Conservation (phyloP, 1,140 invertebrate species). For the Plutomurus gul region DNA sequence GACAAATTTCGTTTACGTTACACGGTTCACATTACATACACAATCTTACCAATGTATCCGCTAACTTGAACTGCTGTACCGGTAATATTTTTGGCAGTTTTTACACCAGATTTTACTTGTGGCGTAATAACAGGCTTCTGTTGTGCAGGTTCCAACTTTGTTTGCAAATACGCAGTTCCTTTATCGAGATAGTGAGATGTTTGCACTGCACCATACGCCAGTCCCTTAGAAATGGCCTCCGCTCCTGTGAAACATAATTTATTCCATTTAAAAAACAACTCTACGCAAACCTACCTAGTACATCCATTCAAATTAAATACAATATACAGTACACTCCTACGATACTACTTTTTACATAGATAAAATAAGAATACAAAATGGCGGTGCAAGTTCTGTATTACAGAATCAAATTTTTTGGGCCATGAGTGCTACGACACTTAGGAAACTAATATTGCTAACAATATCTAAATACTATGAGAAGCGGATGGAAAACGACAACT, state of each 20-base stretch:
- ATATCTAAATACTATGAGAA: too few relatives aligned
- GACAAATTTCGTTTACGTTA: background rate
- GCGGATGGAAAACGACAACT: too few relatives aligned
- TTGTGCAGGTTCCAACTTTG: conserved; percentile 60
- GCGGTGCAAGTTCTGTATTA: too few relatives aligned
- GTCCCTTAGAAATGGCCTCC: conserved; percentile 66
- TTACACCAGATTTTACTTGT: conserved; percentile 63
- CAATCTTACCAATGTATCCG: conserved; percentile 63
- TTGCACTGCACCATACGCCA: conserved; percentile 69
- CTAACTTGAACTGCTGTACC: conserved; percentile 66
- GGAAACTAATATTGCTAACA: too few relatives aligned
- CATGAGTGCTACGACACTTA: too few relatives aligned
- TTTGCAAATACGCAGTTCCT: conserved; percentile 66
- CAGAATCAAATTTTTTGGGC: too few relatives aligned
- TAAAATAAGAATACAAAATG: too few relatives aligned
- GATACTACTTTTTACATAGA: too few relatives aligned
- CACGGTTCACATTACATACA: background rate
- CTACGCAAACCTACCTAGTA: too few relatives aligned
- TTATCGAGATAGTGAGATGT: conserved; percentile 65
- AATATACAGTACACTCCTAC: too few relatives aligned
- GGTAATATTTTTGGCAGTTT: conserved; percentile 67
- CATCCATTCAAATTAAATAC: too few relatives aligned
- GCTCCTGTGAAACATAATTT: conserved; percentile 65
- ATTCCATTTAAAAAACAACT: too few relatives aligned
- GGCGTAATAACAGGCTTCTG: conserved; percentile 59